Evolutionary conservation across 2,888 invertebrate genomes (phyloP), one percentile per base, ranked within the genome.

Genomic region (Chelonus formosanus): DNA sequence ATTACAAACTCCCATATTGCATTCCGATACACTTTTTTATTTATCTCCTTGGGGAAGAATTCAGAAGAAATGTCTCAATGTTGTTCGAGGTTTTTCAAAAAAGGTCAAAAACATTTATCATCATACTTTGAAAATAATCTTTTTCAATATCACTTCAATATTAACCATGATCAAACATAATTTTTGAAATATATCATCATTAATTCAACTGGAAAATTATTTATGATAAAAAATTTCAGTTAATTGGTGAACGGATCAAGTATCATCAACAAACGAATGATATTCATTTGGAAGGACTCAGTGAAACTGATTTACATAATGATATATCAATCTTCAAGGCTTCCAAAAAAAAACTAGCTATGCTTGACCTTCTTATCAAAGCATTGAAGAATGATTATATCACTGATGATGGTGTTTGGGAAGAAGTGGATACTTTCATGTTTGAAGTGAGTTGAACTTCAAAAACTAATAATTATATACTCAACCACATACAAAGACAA

Each of bases 361-460:
- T 72, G 71, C 65, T 72, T 5, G 72, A 72, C 53, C 67, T 72
- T 20, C 56, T 72, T 44, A 72, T 72, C 35, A 65, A 67, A 4
- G 67, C 63, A 1, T 68, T 67, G 45, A 67, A 57, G 55, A 48
- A 65, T 7, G 56, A 45, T 7, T 34, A 54, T 20, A 72, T 72
- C 6, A 68, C 71, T 43, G 72, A 72, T 31, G 50, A 58, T 20
- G 72, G 72, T 6, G 71, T 72, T 31, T 50, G 67, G 55, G 72
- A 72, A 36, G 72, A 72, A 59, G 72, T 72, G 10, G 69, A 72
- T 47, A 72, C 72, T 34, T 72, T 72, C 52, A 67, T 72, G 52
- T 72, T 72, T 55, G 72, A 69, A 64, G 72, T 71, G 58, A 8
- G 36, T 34, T 20, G 20, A 20, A 20, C 20, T 20, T 20, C 20